Evolutionary conservation across 2,888 invertebrate species (phyloP).

Genomic region (Rhingia rostrata): DNA sequence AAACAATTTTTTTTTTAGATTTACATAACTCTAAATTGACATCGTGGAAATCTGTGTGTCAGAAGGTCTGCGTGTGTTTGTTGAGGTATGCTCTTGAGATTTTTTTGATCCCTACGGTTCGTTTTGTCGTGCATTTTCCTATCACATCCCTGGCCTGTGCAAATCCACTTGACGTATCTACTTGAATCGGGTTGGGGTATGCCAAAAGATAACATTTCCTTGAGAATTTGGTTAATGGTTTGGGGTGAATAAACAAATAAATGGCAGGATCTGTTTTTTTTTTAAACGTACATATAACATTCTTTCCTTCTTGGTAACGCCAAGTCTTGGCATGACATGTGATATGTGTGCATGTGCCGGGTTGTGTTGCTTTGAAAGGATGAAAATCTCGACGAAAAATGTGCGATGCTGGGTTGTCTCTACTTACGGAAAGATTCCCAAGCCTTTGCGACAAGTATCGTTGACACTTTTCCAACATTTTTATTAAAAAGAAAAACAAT

Average conservation of each 20-base stretch:
- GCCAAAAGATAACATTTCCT: constrained; percentile 46
- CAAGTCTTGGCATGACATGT: no score
- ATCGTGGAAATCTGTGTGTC: constrained; percentile 46
- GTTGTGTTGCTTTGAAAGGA: no score
- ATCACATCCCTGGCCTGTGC: background rate
- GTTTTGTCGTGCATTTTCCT: constrained; percentile 35
- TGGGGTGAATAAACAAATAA: constrained; percentile 55
- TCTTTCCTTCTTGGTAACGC: no score
- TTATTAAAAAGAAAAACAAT: no score
- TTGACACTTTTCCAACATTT: no score
- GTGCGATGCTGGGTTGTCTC: no score
- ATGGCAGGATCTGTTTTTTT: constrained; percentile 25
- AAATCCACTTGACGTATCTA: background rate
- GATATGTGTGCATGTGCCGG: no score
- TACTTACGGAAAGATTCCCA: no score
- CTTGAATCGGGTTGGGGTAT: constrained; percentile 15
- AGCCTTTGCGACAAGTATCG: no score
- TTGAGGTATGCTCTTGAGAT: constrained; percentile 1
- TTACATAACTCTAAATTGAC: constrained; percentile 62
- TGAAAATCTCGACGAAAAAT: no score
- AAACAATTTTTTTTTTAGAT: constrained; percentile 49
- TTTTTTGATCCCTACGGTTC: constrained; percentile 22
- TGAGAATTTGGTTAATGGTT: constrained; percentile 35
- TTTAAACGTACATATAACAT: background rate
- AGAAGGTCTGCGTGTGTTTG: background rate